phyloP scores from a whole-genome alignment of 2,113 vertebrate genomes.

The Gallinago undulata region DNA sequence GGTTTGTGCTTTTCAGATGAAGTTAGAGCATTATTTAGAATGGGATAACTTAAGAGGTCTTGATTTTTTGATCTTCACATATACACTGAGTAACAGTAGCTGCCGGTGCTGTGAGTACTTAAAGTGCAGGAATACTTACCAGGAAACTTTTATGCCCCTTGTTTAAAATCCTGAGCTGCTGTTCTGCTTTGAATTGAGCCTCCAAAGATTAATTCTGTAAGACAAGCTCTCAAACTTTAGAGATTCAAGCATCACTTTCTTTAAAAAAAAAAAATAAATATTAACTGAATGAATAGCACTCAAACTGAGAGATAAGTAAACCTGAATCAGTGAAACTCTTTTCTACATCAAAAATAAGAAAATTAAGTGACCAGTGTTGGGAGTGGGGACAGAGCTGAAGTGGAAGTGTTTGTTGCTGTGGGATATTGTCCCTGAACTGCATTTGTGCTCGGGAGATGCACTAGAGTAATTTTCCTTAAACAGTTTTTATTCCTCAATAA shows the following conservation, averaged over 20 bases:
- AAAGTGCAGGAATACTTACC: not conserved
- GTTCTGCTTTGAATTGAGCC: not conserved
- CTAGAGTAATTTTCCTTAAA: not conserved
- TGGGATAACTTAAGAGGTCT: not conserved
- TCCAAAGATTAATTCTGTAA: not conserved
- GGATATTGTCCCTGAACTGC: not conserved
- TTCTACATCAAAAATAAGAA: not conserved
- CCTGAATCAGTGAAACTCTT: not conserved
- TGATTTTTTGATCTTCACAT: not conserved
- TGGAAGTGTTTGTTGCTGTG: not conserved
- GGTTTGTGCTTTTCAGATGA: not conserved
- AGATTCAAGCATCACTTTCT: not conserved
- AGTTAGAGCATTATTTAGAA: not conserved
- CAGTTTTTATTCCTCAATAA: not conserved
- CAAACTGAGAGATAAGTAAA: not conserved
- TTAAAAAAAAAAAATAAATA: not conserved
- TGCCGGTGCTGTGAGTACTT: not conserved
- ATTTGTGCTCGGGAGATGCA: not conserved
- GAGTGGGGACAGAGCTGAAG: not conserved
- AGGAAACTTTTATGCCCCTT: not conserved
- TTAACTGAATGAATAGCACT: not conserved
- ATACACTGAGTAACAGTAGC: not conserved
- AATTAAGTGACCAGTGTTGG: not conserved
- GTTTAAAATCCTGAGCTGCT: not conserved
- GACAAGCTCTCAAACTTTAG: not conserved